These are phyloP conservation scores for Polyploca ridens DNA, from an alignment of 2,888 invertebrate species.

Conservation along the genomic window DNA sequence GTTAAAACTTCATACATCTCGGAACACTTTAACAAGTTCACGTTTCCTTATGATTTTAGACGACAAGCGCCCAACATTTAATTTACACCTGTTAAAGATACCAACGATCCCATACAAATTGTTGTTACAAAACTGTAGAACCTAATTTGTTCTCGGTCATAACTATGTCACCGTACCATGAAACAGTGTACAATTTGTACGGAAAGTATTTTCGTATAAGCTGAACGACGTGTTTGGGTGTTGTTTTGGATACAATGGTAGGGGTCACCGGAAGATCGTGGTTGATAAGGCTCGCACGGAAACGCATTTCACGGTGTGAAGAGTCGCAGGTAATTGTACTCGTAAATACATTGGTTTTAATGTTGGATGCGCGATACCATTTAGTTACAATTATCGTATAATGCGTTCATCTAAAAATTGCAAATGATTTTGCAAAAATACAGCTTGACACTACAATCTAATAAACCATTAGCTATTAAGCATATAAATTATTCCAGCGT, in stretches of 20 bases:
- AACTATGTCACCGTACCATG: slow-evolving; percentile 9
- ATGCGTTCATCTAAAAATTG: too few species aligned
- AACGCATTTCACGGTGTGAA: slow-evolving; percentile 54
- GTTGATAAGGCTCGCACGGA: slow-evolving; percentile 50
- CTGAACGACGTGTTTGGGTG: slow-evolving; percentile 7
- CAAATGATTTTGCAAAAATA: too few species aligned
- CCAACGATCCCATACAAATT: slow-evolving; percentile 26
- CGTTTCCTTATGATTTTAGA: slow-evolving; percentile 54
- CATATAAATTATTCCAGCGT: slow-evolving; percentile 1
- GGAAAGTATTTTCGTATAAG: slow-evolving; percentile 5
- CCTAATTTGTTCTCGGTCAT: slow-evolving; percentile 11
- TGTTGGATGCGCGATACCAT: background rate
- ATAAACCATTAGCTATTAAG: slow-evolving; percentile 7
- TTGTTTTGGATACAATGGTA: slow-evolving; percentile 22
- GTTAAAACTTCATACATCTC: slow-evolving; percentile 68
- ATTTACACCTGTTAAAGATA: slow-evolving; percentile 48
- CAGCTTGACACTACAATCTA: background rate
- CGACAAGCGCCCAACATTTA: slow-evolving; percentile 43
- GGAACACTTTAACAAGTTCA: slow-evolving; percentile 61
- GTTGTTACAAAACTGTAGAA: slow-evolving; percentile 19
- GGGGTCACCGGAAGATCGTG: slow-evolving; percentile 42
- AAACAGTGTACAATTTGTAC: slow-evolving; percentile 15
- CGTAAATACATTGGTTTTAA: slow-evolving; percentile 31
- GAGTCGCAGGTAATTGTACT: slow-evolving; percentile 44
- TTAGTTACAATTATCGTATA: background rate